Base-by-base conservation (phyloP, 1,140 invertebrate genomes). In the Drosophila bipectinata region DNA sequence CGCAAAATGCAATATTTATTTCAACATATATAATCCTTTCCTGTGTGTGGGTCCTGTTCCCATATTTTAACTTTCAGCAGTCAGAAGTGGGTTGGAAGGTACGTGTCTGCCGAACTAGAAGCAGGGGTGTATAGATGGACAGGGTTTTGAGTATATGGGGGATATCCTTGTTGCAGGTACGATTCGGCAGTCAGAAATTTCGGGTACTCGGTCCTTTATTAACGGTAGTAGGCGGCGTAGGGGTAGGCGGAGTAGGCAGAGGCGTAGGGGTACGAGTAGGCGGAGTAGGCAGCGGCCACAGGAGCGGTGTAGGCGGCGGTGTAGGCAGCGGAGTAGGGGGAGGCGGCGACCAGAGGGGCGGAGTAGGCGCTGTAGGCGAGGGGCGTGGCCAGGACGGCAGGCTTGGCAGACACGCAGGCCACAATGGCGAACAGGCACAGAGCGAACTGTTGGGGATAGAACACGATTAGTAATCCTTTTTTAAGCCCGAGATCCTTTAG, bases 341-440 rank as follows among this genome's bases (percentile, higher is more conserved):
- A 60, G 47, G 87, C 90, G 6, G 68, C 77, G 58, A 87, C 68
- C 32, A 73, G 56, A 12, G 92, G 90, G 15, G 92, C 77, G 15
- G 92, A 87, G 79, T 93, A 93, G 18, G 93, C 91, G 61, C 92
- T 93, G 72, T 93, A 93, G 12, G 93, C 83, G 52, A 87, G 47
- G 0, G 88, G 80, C 8, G 87, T 55, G 6, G 90, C 90, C 21
- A 90, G 10, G 14, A 91, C 72, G 8, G 80, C 83, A 4, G 81
- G 82, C 66, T 92, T 92, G 61, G 90, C 81, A 45, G 89, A 79
- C 14, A 84, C 90, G 32, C 87, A 88, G 52, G 92, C 91, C 57
- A 91, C 80, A 55, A 92, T 71, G 51, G 92, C 92, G 77, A 91
- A 88, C 56, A 91, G 72, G 72, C 90, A 91, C 18, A 91, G 51